Base-by-base conservation (phyloP, 2,113 vertebrate genomes). In the Sclerurus mexicanus region DNA sequence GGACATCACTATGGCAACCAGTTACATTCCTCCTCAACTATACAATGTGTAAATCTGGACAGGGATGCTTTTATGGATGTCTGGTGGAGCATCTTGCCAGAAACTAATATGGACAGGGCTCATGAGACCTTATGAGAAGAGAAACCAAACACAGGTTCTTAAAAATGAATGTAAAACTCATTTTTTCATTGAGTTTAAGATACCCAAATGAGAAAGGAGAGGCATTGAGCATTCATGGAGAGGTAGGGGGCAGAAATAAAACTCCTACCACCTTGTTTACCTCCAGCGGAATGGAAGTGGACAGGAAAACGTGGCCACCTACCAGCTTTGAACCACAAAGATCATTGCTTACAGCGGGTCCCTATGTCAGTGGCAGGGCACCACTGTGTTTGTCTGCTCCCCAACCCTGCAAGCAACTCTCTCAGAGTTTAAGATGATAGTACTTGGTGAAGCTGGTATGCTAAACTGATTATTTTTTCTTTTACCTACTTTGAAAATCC, bases 101-200 rank as follows among this genome's bases (percentile, higher is more conserved):
- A 72, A 62, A 8, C 44, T 79, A 24, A 19, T 35, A 60, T 3
- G 6, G 30, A 28, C n/a, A 46, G 31, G 31, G 49, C 21, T 89
- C 0, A 0, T 1, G 10, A 85, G 62, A 69, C 49, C 22, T 59
- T 56, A 24, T 1, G 3, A 56, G 37, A 80, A 0, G 6, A 60
- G 15, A 76, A 91, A 72, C 31, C 35, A 69, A 93, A 79, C 15
- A 28, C 14, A 46, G 42, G 15, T 69, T 89, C 39, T 77, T 66
- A 14, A 89, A 75, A 93, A 59, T 64, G 4, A 72, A 72, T 19
- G 24, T 30, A 82, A 64, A 88, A 7, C 14, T 40, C 2, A 4
- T 40, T 73, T 95, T 93, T 79, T 5, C 31, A 0, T 40, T 47
- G 33, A 71, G 30, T 60, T 92, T 71, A 66, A 68, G 47, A 53